A percentile compares a stretch with the other conserved stretches of the same genome.
Conservation (phyloP, 1,140 invertebrate genomes). For the Metopolophium dirhodum region DNA sequence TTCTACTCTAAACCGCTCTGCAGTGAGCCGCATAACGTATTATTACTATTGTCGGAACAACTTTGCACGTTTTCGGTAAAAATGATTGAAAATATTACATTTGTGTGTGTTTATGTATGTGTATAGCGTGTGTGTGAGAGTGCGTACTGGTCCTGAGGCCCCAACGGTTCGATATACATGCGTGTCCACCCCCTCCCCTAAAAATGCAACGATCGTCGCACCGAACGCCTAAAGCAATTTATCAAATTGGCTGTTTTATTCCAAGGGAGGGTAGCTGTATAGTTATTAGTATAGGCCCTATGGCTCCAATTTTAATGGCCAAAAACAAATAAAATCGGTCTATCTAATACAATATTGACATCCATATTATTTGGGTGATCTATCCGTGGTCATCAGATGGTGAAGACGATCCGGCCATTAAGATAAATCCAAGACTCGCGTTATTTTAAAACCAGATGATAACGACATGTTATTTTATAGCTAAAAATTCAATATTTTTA, state of each 20-base stretch:
- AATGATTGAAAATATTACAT: neutral
- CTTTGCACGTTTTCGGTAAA: neutral
- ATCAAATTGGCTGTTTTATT: neutral
- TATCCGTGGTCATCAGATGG: neutral
- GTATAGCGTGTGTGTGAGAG: too few relatives aligned
- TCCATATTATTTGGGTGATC: too few relatives aligned
- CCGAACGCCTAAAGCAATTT: neutral
- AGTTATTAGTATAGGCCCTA: too few relatives aligned
- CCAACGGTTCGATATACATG: neutral
- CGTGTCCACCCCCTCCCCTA: neutral
- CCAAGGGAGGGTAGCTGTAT: too few relatives aligned
- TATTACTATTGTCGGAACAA: slow-evolving; percentile 10
- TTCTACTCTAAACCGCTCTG: neutral
- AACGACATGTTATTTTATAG: too few relatives aligned
- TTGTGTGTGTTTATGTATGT: too few relatives aligned
- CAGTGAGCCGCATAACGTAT: neutral
- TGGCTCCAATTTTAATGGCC: too few relatives aligned
- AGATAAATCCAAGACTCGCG: too few relatives aligned
- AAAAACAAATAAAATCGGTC: too few relatives aligned
- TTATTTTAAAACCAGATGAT: too few relatives aligned
- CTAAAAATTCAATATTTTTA: too few relatives aligned
- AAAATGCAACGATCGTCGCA: neutral
- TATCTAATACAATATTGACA: neutral
- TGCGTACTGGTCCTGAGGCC: neutral
- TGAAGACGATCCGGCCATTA: too few relatives aligned